phyloP scores from a whole-genome alignment of 2,113 vertebrate species.

The Lota lota region DNA sequence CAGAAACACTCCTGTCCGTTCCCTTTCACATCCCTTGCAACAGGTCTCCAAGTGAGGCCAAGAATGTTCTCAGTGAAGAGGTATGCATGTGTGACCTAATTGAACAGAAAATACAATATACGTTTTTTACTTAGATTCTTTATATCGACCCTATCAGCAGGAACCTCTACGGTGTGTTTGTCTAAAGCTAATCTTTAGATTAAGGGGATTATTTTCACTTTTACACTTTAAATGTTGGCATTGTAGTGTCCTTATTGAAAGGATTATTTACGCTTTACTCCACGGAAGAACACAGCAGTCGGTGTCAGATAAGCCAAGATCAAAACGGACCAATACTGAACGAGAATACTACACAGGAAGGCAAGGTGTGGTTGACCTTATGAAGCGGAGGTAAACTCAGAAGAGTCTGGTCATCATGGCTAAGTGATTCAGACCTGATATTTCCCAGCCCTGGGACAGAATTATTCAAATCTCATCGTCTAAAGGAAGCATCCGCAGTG shows the following conservation, averaged over 20 bases:
- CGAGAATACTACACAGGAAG: no score
- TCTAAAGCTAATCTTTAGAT: neutral
- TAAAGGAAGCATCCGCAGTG: constrained; percentile 65
- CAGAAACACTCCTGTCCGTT: constrained; percentile 70
- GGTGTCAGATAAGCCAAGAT: no score
- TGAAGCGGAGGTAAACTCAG: no score
- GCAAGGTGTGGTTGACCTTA: constrained; percentile 30
- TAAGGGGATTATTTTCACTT: no score
- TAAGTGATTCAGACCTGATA: constrained; percentile 67
- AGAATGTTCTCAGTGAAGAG: constrained; percentile 40
- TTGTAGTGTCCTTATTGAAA: no score
- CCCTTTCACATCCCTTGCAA: constrained; percentile 59
- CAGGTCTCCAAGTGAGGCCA: constrained; percentile 55
- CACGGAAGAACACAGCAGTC: no score
- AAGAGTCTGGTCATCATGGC: constrained; percentile 22
- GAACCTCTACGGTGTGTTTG: neutral
- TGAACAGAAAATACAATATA: constrained; percentile 15
- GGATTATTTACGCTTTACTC: no score
- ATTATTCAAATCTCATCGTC: constrained; percentile 75
- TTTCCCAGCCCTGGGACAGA: constrained; percentile 62
- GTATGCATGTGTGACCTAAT: constrained; percentile 33
- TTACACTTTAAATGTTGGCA: no score
- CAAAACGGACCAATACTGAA: no score
- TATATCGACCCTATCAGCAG: neutral
- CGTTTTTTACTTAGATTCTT: constrained; percentile 17